Evolutionary conservation across 2,888 invertebrate genomes (phyloP), one percentile per base, ranked within the genome.

Genomic region (Drosophila greeni): DNA sequence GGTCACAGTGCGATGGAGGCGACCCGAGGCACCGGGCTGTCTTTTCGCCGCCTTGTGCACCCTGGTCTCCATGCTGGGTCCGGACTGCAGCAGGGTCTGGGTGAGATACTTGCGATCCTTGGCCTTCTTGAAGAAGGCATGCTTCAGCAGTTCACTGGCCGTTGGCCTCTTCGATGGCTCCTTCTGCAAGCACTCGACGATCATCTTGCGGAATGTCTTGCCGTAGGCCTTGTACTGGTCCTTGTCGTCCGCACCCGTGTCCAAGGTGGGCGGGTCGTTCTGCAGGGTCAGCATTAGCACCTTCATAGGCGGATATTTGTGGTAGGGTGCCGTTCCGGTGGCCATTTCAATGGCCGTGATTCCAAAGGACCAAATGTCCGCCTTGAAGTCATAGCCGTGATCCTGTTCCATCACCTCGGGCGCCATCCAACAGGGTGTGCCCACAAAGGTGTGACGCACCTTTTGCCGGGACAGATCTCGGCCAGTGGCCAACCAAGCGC

Each of bases 401-500:
- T 97, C 96, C 93, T 97, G 97, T 90, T 97, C 97, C 98, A 99
- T 99, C 73, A 99, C 99, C 91, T 99, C 99, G 1, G 99, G 99
- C 3, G 99, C 98, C 98, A 98, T 98, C 98, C 98, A 99, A 87
- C 98, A 99, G 0, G 98, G 98, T 1, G 99, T 99, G 12, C 99
- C 99, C 2, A 99, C 99, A 89, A 99, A 99, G 0, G 98, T 98
- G 88, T 99, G 98, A 39, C 99, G 91, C 23, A 97, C 96, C 90
- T 97, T 97, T 89, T 98, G 97, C 48, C 98, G 91, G 6, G 97
- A 96, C 66, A 97, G 90, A 89, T 98, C 98, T 57, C 97, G 93
- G 5, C 97, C 98, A 0, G 97, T 97, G 8, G 98, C 97, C 78
- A 99, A 89, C 97, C 97, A 98, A 2, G 98, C 97, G 72, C 97